Evolutionary conservation across 2,888 invertebrate species (phyloP), one percentile per base, ranked within the genome.

Genomic region (Boloria selene): DNA sequence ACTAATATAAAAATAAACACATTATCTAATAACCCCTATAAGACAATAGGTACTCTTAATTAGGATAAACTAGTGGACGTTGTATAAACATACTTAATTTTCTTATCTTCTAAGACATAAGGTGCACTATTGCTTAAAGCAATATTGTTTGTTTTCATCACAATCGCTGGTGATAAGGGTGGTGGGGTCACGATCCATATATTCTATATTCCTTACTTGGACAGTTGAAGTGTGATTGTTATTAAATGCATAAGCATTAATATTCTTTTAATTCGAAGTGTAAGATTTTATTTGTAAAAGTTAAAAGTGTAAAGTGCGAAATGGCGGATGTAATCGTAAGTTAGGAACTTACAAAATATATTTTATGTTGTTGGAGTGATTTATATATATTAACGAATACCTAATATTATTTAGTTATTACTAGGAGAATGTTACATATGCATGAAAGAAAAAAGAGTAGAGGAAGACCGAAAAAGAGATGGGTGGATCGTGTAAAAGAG

Each of bases 301-400:
- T 47, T 52, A 31, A 26, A 50, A 60, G 47, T 59, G 67, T 51
- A 31, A 64, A 71, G 45, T 53, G 45, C 18, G 74, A 59, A 47
- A 85, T 85, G 85, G 79, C 80, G 16, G 85, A 85, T 75, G 65
- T 85, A 58, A 61, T 75, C 73, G 86, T 86, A 77, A 84, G 85
- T 84, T 7, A 3, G 22, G 22, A 22, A 22, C 22, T 3, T 22
- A 22, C 22, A 22, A 22, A 22, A 22, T 22, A 22, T 22, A 1
- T 22, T 22, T 22, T 22, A 2, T 22, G 10, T 38, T 38, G 10
- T 38, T 31, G 31, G 3, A 26, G 26, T 26, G 26, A 26, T 26
- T 26, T 26, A n/a, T n/a, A n/a, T n/a, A n/a, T n/a, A n/a, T n/a
- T n/a, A n/a, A n/a, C n/a, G n/a, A n/a, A n/a, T n/a, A n/a, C n/a